A percentile compares a stretch with the other conserved stretches of the same genome.
phyloP scores from a whole-genome alignment of 2,113 vertebrate species.

The Sinocyclocheilus maitianheensis region DNA sequence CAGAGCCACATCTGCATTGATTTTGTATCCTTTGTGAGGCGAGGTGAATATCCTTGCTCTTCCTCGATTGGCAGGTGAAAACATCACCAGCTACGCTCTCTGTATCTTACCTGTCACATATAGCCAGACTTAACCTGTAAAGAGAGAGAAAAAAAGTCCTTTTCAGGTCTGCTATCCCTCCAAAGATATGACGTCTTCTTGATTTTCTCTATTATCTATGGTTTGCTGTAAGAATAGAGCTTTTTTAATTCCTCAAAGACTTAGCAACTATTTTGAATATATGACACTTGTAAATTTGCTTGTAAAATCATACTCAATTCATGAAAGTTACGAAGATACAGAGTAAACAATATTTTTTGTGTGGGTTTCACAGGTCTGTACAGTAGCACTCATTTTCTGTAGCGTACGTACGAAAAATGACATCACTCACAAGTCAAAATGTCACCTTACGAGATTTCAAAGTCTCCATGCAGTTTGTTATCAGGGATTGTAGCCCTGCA shows the following conservation, averaged over 20 bases:
- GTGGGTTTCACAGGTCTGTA: slow-evolving; percentile 81
- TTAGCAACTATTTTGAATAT: slow-evolving; percentile 82
- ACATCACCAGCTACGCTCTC: slow-evolving; percentile 75
- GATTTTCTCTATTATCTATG: slow-evolving; percentile 58
- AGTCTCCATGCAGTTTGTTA: slow-evolving; percentile 40
- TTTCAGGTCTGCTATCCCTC: slow-evolving; percentile 76
- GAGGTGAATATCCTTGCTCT: slow-evolving; percentile 71
- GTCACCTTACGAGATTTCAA: slow-evolving; percentile 60
- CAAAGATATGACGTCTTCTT: slow-evolving; percentile 75
- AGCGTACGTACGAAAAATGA: slow-evolving; percentile 75
- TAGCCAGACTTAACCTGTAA: slow-evolving; percentile 71
- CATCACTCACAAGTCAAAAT: slow-evolving; percentile 76
- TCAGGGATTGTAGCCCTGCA: slow-evolving; percentile 53
- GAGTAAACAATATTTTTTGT: slow-evolving; percentile 79
- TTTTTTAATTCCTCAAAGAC: slow-evolving; percentile 76
- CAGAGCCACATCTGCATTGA: slow-evolving; percentile 16
- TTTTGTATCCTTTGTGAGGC: slow-evolving; percentile 47
- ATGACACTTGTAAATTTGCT: slow-evolving; percentile 78
- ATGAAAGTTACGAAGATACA: slow-evolving; percentile 77
- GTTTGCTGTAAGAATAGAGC: slow-evolving; percentile 79
- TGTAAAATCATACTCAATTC: slow-evolving; percentile 79
- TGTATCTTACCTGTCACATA: slow-evolving; percentile 66
- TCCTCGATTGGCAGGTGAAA: slow-evolving; percentile 73
- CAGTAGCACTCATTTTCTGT: slow-evolving; percentile 77
- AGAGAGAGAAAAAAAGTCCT: slow-evolving; percentile 65